Evolutionary conservation across 2,888 invertebrate genomes (phyloP), one percentile per base, ranked within the genome.

Genomic region (Leptinotarsa juncta): DNA sequence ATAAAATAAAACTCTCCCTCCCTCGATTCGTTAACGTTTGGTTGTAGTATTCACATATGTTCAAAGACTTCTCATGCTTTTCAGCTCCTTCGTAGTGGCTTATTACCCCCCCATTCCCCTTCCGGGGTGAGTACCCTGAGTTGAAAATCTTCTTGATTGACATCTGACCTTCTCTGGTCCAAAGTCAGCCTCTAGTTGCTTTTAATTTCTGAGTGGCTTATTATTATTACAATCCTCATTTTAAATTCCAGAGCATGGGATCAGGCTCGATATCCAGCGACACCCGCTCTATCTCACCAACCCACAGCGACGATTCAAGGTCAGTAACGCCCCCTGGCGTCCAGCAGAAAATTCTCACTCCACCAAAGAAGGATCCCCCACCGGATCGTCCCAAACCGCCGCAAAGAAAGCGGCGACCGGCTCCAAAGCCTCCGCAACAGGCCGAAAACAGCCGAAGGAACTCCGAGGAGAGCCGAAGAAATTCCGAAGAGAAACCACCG

Each of bases 281-380:
- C 68, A 88, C 86, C 72, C 84, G 88, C 73, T 88, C 88, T 60
- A 87, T 90, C 78, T 92, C 92, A 48, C 92, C 92, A 4, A 90
- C 90, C n/a, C 89, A 90, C 68, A 92, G 91, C 81, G 92, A 92
- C 81, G 91, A 90, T 78, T 90, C 90, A 15, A 83, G 88, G 72
- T 88, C 88, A 15, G 87, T 87, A 23, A 88, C 88, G 16, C 88
- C 88, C 1, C 88, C 88, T n/a, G 85, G 82, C 10, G 82, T 86
- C 14, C 85, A 83, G 66, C 82, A 82, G 67, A 80, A 81, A 77
- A 82, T 85, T 3, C 79, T 84, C 12, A 78, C 83, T 5, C 81
- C 82, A 14, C 80, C 80, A 15, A 84, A 85, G 75, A 88, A 81
- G 84, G 87, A 84, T 83, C 86, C 84, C 77, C 86, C 82, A 50